Base-by-base conservation (phyloP, 2,797 vertebrate genomes). In the Sebastes ruberrimus region DNA sequence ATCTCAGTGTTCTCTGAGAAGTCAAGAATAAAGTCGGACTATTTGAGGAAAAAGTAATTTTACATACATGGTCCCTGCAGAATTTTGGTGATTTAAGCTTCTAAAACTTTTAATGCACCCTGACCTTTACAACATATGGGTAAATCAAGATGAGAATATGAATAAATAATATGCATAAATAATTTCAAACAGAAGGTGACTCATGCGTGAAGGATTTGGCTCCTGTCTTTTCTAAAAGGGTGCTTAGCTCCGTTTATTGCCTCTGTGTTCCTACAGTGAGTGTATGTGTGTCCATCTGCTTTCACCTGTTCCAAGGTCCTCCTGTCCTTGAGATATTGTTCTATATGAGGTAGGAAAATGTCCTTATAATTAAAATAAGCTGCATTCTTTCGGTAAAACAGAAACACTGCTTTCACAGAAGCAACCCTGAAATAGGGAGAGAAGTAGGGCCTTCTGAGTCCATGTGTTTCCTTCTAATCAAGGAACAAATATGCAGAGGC, bases 141-240 rank as follows among this genome's bases (percentile, higher is more conserved):
- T 46, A 69, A 71, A 82, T 85, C 38, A 59, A 81, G 75, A 86
- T 76, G 72, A 86, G 46, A 73, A 74, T 59, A 88, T 85, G 85
- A 89, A 90, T 91, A 83, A 90, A 83, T 88, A 83, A 88, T 90
- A 64, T 78, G 85, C 83, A 89, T 87, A 85, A 78, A 81, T 83
- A 81, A 77, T 79, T 71, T 89, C 57, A 80, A 86, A 85, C 74
- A 81, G 77, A 89, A 85, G 80, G 89, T 78, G 86, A 86, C 53
- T 89, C 81, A 87, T 67, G 84, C 82, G 2, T 90, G 65, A 89
- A 91, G 86, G 84, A 83, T 82, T 84, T 74, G 71, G 33, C 42
- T 69, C 71, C 66, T 68, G 78, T 83, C 74, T 69, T 71, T 76
- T 86, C 64, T 70, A 71, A 83, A 81, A 83, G 62, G 61, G 52